A percentile compares a stretch with the other conserved stretches of the same genome.
phyloP scores from a whole-genome alignment of 1,140 invertebrate species.

The Paraescarpia echinospica region DNA sequence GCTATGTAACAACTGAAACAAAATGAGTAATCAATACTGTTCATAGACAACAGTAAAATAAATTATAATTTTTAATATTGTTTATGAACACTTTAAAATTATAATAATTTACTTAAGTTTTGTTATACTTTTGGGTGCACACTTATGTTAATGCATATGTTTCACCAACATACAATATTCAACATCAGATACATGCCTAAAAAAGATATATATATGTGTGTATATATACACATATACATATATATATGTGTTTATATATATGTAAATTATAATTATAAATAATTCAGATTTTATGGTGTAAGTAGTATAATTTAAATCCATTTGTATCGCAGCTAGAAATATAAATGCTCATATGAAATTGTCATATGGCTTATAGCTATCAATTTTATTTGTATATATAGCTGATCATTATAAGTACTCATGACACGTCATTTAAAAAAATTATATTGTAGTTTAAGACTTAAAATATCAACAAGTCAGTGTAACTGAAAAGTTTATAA shows the following conservation, averaged over 20 bases:
- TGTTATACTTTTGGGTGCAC: neutral
- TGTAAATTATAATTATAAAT: too few species aligned
- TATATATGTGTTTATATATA: too few species aligned
- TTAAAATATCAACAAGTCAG: too few species aligned
- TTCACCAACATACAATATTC: too few species aligned
- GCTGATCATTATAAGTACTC: neutral
- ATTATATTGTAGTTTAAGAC: too few species aligned
- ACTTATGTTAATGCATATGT: neutral
- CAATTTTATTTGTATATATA: neutral
- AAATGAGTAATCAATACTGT: neutral
- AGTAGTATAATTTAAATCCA: neutral
- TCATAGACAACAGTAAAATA: neutral
- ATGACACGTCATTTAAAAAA: too few species aligned
- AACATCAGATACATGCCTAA: too few species aligned
- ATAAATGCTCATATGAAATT: neutral
- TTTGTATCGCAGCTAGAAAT: neutral
- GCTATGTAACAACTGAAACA: neutral
- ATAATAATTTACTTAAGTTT: neutral
- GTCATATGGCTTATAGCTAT: neutral
- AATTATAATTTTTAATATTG: too few species aligned
- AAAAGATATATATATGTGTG: too few species aligned
- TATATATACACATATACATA: too few species aligned
- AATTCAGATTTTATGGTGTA: too few species aligned
- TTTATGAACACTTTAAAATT: neutral
- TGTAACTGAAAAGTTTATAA: too few species aligned